Base-by-base conservation (phyloP, 2,888 invertebrate species). In the Dyspetes luteomarginatus region DNA sequence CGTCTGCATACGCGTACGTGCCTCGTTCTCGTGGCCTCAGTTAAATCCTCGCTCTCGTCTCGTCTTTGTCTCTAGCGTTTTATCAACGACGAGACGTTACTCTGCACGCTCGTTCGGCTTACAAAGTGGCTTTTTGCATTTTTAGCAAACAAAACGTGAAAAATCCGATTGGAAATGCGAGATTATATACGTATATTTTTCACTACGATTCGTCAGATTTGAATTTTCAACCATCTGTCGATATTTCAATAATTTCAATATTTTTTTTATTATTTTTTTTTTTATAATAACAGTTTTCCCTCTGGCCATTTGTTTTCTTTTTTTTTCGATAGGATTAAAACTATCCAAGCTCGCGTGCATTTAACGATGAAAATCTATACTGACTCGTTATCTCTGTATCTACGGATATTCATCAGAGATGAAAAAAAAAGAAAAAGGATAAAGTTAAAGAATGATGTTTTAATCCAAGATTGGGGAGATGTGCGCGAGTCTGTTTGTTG, bases 1-100 rank as follows among this genome's bases (percentile, higher is more conserved):
- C 64, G 45, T 77, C 69, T 65, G 48, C 77, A 77, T 71, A 71
- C 62, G 69, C 64, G 71, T 69, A 77, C 77, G 77, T 77, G 77
- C 64, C 22, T 43, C 55, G 43, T 76, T 69, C 52, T 30, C 36
- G n/a, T 17, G 45, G 43, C 30, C 26, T 68, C 52, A 36, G 56
- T 64, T 71, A 64, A 76, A 71, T 77, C 76, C 64, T 69, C 36
- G 50, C 64, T 77, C 52, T 77, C 52, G 67, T 76, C 68, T 69
- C 60, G 24, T 36, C 12, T 36, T 12, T 36, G 9, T 36, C 12
- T 12, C 36, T 36, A 3, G 3, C 56, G 52, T 68, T 56, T 69
- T 69, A 69, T 77, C 69, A 48, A 55, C 45, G 69, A 52, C 55
- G 45, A 52, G 43, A 58, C 64, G 30, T 2, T 36, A 36, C 48